Conservation (phyloP, 2,113 vertebrate genomes). For the Mobula hypostoma region DNA sequence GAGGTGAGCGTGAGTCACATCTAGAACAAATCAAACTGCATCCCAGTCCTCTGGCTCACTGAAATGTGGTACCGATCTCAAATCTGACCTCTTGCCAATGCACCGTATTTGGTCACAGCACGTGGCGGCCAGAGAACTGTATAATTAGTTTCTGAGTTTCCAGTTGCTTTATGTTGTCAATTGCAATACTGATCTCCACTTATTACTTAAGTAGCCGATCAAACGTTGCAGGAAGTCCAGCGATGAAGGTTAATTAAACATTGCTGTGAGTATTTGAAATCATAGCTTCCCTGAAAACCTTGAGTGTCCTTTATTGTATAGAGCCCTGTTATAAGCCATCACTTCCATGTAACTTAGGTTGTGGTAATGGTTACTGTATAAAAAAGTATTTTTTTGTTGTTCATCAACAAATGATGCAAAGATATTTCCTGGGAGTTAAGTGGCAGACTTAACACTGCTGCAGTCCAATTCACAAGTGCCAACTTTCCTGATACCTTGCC, state of each 20-base stretch:
- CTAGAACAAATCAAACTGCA: neutral
- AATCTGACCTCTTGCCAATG: neutral
- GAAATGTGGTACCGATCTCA: neutral
- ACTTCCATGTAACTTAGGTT: neutral
- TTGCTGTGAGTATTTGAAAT: neutral
- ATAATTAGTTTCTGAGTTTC: neutral
- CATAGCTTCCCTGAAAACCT: neutral
- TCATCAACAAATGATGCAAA: neutral
- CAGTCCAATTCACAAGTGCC: neutral
- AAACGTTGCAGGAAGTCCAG: neutral
- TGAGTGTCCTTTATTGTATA: neutral
- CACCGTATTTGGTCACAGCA: no score
- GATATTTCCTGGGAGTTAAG: neutral
- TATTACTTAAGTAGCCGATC: neutral
- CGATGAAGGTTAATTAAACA: neutral
- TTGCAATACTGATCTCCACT: neutral
- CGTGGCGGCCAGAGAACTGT: neutral
- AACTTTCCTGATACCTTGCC: neutral
- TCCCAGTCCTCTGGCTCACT: no score
- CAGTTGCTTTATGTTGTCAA: neutral
- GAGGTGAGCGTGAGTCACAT: neutral
- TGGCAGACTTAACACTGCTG: neutral
- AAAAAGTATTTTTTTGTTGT: neutral
- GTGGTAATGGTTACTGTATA: neutral
- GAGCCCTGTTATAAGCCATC: neutral